phyloP scores from a whole-genome alignment of 2,797 vertebrate species.

The Pitangus sulphuratus region DNA sequence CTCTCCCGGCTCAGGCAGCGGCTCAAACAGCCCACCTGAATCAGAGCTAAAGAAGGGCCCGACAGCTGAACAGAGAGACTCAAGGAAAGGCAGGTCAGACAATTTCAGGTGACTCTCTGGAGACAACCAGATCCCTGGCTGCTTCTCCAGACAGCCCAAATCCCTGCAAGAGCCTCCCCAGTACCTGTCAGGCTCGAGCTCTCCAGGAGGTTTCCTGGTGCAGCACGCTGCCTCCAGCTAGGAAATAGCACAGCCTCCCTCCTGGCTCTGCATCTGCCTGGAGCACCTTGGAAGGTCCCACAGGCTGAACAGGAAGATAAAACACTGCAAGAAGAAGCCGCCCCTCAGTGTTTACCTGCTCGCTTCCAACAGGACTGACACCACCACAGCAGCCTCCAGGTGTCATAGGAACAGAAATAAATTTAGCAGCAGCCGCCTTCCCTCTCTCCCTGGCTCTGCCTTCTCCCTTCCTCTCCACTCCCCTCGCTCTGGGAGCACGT shows the following conservation, averaged over 20 bases:
- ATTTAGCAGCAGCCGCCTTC: slow-evolving; percentile 27
- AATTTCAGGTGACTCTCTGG: neutral
- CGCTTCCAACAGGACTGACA: neutral
- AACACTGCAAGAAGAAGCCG: neutral
- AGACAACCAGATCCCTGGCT: no score
- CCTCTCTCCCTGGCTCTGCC: neutral
- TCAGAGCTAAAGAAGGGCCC: neutral
- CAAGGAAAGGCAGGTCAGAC: neutral
- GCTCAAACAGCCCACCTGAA: neutral
- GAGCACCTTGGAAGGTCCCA: neutral
- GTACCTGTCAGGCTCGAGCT: neutral
- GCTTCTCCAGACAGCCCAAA: neutral
- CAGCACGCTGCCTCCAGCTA: neutral
- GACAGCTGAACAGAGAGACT: neutral
- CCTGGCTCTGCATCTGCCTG: neutral
- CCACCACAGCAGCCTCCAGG: slow-evolving; percentile 18
- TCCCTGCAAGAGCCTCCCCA: neutral
- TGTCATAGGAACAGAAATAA: slow-evolving; percentile 28
- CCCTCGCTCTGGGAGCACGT: neutral
- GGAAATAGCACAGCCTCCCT: neutral
- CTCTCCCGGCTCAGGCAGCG: neutral
- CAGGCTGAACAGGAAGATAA: neutral
- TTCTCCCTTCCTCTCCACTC: neutral
- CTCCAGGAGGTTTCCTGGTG: neutral
- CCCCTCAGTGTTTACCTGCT: slow-evolving; percentile 12